Base-by-base conservation (phyloP, 1,140 invertebrate genomes). In the Tetraneura akinire region DNA sequence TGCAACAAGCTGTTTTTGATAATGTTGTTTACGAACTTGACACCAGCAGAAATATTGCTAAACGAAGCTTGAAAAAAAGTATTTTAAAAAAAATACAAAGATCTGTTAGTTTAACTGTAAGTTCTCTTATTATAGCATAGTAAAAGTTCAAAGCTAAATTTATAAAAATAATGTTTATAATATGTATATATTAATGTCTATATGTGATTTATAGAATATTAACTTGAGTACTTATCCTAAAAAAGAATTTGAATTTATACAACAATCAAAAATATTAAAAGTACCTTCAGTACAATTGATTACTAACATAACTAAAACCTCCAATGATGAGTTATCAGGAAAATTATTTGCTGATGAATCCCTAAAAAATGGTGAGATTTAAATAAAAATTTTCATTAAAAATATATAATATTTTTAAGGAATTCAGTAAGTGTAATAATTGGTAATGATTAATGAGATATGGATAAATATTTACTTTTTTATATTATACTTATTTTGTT, bases 1-100 rank as follows among this genome's bases (percentile, higher is more conserved):
- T 95, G 32, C 94, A 95, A 85, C 92, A 95, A 86, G 93, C 93
- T 26, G 91, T 92, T 14, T 94, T 96, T 85, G 93, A 95, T 84
- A 91, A 94, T 85, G 88, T 90, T 81, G 87, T 93, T 0, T 96
- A 94, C 86, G 88, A 91, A 80, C 89, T 96, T 60, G 94, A 96
- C 86, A 91, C 95, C 26, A 92, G 92, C 88, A 87, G 94, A 60
- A 94, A 94, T 84, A 89, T 95, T 16, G 90, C 88, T 10, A 86
- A 86, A 10, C 85, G 88, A 78, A 83, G 81, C 47, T 78, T 81
- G 13, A 81, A 83, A 80, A 81, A 82, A 37, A 32, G 32, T 78
- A 26, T 26, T 47, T 10, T 37, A 62, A 62, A 78, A 16, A 42
- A 71, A 55, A 26, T 74, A 32, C 42, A 71, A 45, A 80, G 81